phyloP scores from a whole-genome alignment of 2,797 vertebrate genomes.

The Anguilla pacifica region DNA sequence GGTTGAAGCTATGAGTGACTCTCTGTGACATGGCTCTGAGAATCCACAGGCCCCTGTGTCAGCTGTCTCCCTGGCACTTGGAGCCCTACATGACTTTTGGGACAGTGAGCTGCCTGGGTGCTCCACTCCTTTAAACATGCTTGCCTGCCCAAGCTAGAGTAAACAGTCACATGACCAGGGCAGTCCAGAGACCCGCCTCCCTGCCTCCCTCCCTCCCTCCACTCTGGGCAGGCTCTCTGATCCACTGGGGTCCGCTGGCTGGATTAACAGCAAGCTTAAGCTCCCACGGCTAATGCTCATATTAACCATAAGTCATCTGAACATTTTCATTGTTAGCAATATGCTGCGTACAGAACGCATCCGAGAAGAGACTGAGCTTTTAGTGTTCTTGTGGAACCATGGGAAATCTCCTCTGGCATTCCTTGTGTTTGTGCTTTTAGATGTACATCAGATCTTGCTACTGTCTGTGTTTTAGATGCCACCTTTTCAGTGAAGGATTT shows the following conservation, averaged over 20 bases:
- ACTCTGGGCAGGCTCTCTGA: slow-evolving; percentile 23
- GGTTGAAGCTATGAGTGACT: slow-evolving; percentile 57
- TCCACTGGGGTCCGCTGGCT: slow-evolving; percentile 41
- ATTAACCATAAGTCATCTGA: slow-evolving; percentile 38
- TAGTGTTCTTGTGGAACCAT: not conserved
- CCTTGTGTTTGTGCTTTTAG: not conserved
- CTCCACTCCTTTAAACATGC: slow-evolving; percentile 56
- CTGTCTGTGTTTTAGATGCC: not conserved
- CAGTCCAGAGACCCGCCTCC: slow-evolving; percentile 50
- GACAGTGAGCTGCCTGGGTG: slow-evolving; percentile 34
- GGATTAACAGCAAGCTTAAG: slow-evolving; percentile 51
- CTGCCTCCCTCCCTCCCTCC: slow-evolving; percentile 46
- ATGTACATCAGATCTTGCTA: not conserved
- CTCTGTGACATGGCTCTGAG: slow-evolving; percentile 66
- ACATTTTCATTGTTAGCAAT: slow-evolving; percentile 30
- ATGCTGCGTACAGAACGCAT: not conserved
- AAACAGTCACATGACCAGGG: slow-evolving; percentile 63
- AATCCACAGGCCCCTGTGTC: slow-evolving; percentile 33
- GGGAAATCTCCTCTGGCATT: not conserved
- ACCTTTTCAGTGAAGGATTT: not conserved
- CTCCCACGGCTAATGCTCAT: slow-evolving; percentile 40
- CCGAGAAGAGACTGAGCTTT: not conserved
- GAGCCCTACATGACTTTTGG: slow-evolving; percentile 49
- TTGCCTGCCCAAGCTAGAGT: slow-evolving; percentile 49
- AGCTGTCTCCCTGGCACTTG: slow-evolving; percentile 17